Base-by-base conservation (phyloP, 1,140 invertebrate genomes). In the Caenorhabditis inopinata region DNA sequence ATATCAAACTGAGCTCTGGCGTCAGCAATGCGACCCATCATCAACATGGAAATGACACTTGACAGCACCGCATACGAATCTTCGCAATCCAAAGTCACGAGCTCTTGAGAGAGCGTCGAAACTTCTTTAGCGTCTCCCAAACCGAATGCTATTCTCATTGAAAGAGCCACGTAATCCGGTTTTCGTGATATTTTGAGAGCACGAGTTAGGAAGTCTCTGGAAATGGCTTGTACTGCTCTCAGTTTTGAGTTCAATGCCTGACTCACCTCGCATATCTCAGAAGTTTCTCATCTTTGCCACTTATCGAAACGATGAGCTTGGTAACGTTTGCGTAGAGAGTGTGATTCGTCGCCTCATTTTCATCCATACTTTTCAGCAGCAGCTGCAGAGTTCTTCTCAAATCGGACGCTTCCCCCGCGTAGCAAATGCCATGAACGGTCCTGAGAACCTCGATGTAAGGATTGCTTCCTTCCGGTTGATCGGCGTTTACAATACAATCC, bases 1-100 rank as follows among this genome's bases (percentile, higher is more conserved):
- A 76, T 49, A 49, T 76, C 75, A 23, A 76, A 76, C 23, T 76
- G 75, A 16, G 46, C 75, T n/a, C 25, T 51, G 3, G 75, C 75
- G 38, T 76, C 75, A 23, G 46, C 29, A 0, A 76, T 32, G n/a
- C 48, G 23, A 25, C 75, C 38, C n/a, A 38, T 42, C 75, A 76
- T 76, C 18, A 76, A 38, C 58, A 68, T 68, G 7, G 58, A 68
- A 1, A 38, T 42, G n/a, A 68, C n/a, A n/a, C 32, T 42, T 9
- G 58, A 68, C n/a, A 68, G 23, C 7, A 68, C 6, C 1, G 58
- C 58, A 42, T 68, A 68, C 9, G 58, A 38, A 68, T 68, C 58
- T n/a, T 68, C 58, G 38, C 58, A 68, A 68, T 68, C 58, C 32
- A 68, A 38, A 21, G 58, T 32, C 21, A 68, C n/a, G 5, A 68